Evolutionary conservation across 2,113 vertebrate genomes (phyloP).

Genomic region (Salvelinus alpinus): DNA sequence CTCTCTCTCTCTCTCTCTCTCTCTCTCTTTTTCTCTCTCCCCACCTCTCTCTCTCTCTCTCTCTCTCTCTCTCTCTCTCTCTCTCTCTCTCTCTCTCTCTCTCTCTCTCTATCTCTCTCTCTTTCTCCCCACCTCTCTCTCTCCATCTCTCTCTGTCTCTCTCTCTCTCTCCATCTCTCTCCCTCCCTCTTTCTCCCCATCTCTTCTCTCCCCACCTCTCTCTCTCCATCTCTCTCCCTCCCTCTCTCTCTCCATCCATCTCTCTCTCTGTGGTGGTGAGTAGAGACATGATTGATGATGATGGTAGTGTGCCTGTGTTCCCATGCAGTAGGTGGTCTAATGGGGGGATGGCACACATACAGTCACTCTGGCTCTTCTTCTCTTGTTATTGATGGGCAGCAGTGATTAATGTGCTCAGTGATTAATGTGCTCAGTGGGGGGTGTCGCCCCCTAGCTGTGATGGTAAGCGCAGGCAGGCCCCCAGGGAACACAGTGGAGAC

Average conservation of each 20-base stretch:
- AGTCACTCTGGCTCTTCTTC: slow-evolving; percentile 52
- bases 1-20: too few species aligned
- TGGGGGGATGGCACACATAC: slow-evolving; percentile 49
- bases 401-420: slow-evolving; percentile 74
- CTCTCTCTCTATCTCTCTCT: neutral
- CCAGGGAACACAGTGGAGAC: slow-evolving; percentile 6
- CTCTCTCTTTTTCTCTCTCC: too few species aligned
- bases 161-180: neutral
- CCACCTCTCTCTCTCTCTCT: too few species aligned
- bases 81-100: slow-evolving; percentile 2
- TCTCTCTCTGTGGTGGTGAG: slow-evolving; percentile 18
- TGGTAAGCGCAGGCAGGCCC: slow-evolving; percentile 30
- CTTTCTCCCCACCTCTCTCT: slow-evolving; percentile 14
- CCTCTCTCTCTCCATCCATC: neutral
- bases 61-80: neutral
- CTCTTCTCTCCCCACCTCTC: too few species aligned
- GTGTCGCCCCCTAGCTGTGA: slow-evolving; percentile 74
- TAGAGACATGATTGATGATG: slow-evolving; percentile 71
- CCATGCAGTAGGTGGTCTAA: slow-evolving; percentile 72
- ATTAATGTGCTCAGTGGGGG: slow-evolving; percentile 72
- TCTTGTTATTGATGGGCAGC: slow-evolving; percentile 58
- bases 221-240: slow-evolving; percentile 13
- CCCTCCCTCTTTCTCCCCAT: too few species aligned
- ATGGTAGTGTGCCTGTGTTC: slow-evolving; percentile 61
- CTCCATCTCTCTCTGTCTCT: neutral